Percentiles rank a stretch among this genome's conserved stretches.
Conservation (phyloP, 2,113 vertebrate species). For the Chauna torquata region DNA sequence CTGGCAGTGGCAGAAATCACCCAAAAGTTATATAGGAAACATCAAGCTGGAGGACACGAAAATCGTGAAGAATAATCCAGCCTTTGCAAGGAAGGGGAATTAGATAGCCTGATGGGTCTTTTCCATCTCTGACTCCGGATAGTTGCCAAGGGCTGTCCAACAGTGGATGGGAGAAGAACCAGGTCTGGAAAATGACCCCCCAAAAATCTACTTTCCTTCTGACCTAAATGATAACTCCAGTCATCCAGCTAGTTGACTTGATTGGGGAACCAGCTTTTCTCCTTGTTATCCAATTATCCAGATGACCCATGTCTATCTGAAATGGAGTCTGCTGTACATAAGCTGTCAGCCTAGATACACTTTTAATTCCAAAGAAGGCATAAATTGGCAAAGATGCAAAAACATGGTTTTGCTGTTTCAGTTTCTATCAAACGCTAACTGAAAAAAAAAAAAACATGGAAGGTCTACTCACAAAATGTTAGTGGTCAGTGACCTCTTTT, state of each 20-base stretch:
- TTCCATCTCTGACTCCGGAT: not conserved
- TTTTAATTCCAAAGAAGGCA: conserved; percentile 37
- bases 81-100: not conserved
- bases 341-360: conserved; percentile 43
- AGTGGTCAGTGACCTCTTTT: conserved; percentile 52
- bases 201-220: conserved; percentile 39
- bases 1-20: not conserved
- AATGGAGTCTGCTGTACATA: conserved; percentile 59
- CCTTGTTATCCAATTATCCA: conserved; percentile 38
- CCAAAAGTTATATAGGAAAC: not conserved
- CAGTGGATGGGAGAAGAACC: conserved; percentile 21
- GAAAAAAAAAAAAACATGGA: not conserved
- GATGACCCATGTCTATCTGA: conserved; percentile 34
- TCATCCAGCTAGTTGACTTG: conserved; percentile 36
- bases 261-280: conserved; percentile 47
- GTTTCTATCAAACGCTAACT: conserved; percentile 8
- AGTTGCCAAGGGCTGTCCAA: conserved; percentile 6
- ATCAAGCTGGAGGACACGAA: not conserved
- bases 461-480: not conserved
- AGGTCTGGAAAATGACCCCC: not conserved
- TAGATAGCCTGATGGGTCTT: not conserved
- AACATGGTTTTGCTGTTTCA: conserved; percentile 30
- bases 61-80: not conserved
- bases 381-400: conserved; percentile 59
- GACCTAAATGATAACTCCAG: conserved; percentile 53